phyloP scores from a whole-genome alignment of 1,140 invertebrate genomes.

The Scaptomyza hsui region DNA sequence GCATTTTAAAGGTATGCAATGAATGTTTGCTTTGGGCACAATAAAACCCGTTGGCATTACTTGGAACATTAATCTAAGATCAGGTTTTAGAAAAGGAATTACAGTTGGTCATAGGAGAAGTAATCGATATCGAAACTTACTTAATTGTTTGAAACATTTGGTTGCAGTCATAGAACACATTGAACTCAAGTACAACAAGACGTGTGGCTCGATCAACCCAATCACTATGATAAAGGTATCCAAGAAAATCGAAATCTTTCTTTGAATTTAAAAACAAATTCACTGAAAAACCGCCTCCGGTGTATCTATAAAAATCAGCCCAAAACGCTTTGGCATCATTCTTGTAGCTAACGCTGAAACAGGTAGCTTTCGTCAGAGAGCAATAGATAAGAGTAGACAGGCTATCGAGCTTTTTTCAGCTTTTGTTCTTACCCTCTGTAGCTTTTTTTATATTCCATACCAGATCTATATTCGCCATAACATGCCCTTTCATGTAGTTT shows the following conservation, averaged over 20 bases:
- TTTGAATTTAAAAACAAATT: background rate
- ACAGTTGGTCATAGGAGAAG: background rate
- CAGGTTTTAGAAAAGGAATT: background rate
- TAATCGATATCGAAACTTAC: background rate
- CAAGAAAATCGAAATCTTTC: background rate
- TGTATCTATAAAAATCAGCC: background rate
- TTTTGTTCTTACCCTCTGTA: background rate
- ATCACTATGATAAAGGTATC: background rate
- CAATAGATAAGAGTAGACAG: too few relatives aligned
- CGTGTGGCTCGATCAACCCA: conserved; percentile 24
- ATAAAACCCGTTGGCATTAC: conserved; percentile 24
- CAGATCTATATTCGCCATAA: background rate
- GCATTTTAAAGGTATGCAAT: background rate
- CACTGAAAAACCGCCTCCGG: conserved; percentile 3
- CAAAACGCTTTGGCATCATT: background rate
- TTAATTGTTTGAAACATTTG: conserved; percentile 8
- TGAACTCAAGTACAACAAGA: conserved; percentile 6
- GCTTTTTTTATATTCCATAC: background rate
- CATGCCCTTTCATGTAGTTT: background rate
- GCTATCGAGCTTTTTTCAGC: too few relatives aligned
- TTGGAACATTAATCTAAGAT: conserved; percentile 21
- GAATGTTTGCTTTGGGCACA: background rate
- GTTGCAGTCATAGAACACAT: background rate
- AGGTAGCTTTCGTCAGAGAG: too few relatives aligned
- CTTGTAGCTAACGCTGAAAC: background rate